A percentile compares a stretch with the other conserved stretches of the same genome.
Conservation (phyloP, 2,113 vertebrate genomes). For the Strigops habroptila region DNA sequence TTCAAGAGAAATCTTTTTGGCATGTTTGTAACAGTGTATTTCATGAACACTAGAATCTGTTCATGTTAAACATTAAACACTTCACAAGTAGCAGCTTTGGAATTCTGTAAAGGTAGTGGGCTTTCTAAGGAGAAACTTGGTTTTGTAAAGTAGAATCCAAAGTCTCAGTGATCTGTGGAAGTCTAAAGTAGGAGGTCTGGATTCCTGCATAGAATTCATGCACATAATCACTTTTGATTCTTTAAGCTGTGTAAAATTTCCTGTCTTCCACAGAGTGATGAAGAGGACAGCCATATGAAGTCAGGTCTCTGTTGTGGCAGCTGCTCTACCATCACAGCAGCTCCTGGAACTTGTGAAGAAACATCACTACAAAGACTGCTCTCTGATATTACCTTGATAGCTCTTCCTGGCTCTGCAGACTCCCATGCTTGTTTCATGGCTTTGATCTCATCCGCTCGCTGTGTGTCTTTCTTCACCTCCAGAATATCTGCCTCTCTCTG, state of each 20-base stretch:
- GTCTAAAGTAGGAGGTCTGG: not conserved
- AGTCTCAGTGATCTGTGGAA: not conserved
- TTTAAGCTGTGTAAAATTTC: not conserved
- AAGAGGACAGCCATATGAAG: not conserved
- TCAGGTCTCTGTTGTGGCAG: not conserved
- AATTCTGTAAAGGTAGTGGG: not conserved
- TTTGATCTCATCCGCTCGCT: slow-evolving; percentile 82
- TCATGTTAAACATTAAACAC: not conserved
- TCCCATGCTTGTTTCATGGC: slow-evolving; percentile 90
- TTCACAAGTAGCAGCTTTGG: not conserved
- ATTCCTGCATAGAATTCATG: not conserved
- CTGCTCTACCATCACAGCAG: not conserved
- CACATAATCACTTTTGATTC: not conserved
- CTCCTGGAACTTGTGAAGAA: not conserved
- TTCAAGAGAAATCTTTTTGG: not conserved
- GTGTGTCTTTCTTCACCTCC: slow-evolving; percentile 82
- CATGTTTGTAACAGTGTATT: not conserved
- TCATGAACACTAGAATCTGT: not conserved
- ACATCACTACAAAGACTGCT: not conserved
- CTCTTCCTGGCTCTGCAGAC: slow-evolving; percentile 80
- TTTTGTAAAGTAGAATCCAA: not conserved
- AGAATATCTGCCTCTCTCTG: slow-evolving; percentile 68
- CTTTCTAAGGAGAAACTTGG: not conserved
- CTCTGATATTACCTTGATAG: slow-evolving; percentile 77
- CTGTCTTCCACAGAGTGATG: not conserved